Evolutionary conservation across 2,888 invertebrate genomes (phyloP).

Genomic region (Argyresthia albistria): DNA sequence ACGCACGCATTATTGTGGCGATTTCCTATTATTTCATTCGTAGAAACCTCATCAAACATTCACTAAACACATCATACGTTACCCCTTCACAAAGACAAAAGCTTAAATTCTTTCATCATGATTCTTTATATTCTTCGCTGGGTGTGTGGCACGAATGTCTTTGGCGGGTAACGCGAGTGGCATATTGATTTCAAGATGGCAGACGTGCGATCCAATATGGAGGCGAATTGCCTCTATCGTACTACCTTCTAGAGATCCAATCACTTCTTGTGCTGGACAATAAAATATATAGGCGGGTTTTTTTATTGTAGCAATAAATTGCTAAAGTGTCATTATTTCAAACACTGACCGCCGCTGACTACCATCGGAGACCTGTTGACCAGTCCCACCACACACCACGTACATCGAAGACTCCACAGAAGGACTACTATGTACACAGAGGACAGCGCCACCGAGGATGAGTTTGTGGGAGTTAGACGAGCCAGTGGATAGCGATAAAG

Average conservation of each 20-base stretch:
- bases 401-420: too few relatives aligned
- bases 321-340: not conserved
- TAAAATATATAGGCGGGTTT: slow-evolving; percentile 28
- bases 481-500: too few relatives aligned
- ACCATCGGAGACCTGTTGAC: not conserved
- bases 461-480: too few relatives aligned
- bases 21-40: slow-evolving; percentile 15
- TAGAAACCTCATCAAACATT: slow-evolving; percentile 45
- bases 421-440: too few relatives aligned
- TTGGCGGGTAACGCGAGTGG: slow-evolving; percentile 47
- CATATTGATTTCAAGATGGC: slow-evolving; percentile 46
- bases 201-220: slow-evolving; percentile 37
- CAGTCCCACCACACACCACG: too few relatives aligned
- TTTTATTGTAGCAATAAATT: not conserved
- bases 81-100: slow-evolving; percentile 23
- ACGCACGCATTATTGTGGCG: not conserved
- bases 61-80: slow-evolving; percentile 42
- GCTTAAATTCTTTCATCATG: slow-evolving; percentile 62
- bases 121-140: slow-evolving; percentile 62
- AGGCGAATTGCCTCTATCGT: slow-evolving; percentile 24
- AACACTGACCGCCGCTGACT: not conserved
- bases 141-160: slow-evolving; percentile 56
- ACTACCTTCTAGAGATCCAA: slow-evolving; percentile 28
- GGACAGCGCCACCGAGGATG: too few relatives aligned
- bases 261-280: slow-evolving; percentile 44